These are phyloP conservation scores for Prorops nasuta DNA, from an alignment of 1,140 invertebrate genomes.

Conservation along the genomic window DNA sequence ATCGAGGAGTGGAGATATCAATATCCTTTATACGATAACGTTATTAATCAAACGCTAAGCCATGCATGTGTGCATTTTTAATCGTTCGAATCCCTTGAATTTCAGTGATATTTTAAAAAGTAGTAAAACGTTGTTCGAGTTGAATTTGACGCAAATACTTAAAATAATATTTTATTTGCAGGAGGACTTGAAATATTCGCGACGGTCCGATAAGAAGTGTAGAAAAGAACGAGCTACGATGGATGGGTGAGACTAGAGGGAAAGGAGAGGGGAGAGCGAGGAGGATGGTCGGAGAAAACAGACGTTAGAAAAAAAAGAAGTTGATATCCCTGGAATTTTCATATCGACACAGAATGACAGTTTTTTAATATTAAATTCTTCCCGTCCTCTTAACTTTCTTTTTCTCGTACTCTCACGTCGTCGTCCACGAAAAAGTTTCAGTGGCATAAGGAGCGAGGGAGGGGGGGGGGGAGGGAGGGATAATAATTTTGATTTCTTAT, in stretches of 20 bases:
- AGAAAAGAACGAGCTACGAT: not conserved
- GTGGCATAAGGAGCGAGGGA: not conserved
- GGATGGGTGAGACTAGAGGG: conserved; percentile 1
- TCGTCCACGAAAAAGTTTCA: conserved; percentile 16
- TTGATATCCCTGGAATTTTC: conserved; percentile 53
- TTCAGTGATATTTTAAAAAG: no score
- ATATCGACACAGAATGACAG: conserved; percentile 55
- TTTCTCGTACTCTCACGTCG: conserved; percentile 18
- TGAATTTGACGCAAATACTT: no score
- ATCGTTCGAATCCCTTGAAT: no score
- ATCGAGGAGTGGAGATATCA: no score
- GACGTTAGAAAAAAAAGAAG: conserved; percentile 31
- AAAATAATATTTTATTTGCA: no score
- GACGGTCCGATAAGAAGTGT: no score
- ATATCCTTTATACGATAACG: no score
- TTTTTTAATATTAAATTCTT: conserved; percentile 58
- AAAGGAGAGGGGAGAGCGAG: conserved; percentile 11
- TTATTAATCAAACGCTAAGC: no score
- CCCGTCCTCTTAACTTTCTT: conserved; percentile 37
- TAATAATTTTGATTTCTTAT: conserved; percentile 25
- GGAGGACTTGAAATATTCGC: no score
- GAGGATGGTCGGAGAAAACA: conserved; percentile 25
- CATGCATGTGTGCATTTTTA: no score
- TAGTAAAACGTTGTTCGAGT: conserved; percentile 27
- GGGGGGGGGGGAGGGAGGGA: conserved; percentile 3